Base-by-base conservation (phyloP, 2,797 vertebrate genomes). In the Anolis apletophallus region DNA sequence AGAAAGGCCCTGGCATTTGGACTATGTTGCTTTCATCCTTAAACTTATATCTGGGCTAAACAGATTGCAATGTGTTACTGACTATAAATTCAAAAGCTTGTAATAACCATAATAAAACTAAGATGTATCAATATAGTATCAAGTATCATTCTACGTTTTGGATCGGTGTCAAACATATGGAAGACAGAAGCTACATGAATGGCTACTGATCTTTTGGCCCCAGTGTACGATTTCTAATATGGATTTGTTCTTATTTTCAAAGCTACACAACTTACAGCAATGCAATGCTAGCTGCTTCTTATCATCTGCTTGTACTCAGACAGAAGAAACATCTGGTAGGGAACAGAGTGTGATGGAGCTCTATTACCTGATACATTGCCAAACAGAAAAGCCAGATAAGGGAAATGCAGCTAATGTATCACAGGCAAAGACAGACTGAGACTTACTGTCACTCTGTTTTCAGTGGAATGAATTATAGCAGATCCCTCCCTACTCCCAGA, bases 401-500 rank as follows among this genome's bases (percentile, higher is more conserved):
- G 46, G 21, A 54, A 85, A 55, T 68, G 52, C 16, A 68, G 46
- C 14, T 40, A 77, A 78, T 85, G 32, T 54, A 29, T 67, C 59
- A 67, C 21, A 54, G 17, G 54, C 14, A 16, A 34, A 69, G 32
- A 23, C 32, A 36, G 46, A 19, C 50, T 77, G 74, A 50, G 46
- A 34, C 68, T 14, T 16, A 32, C 32, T 29, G 23, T 54, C 59
- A 54, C n/a, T 76, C 52, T 68, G 46, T 50, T 54, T 14, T 68
- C 74, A 85, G 61, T 64, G 54, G 23, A 78, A 85, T 68, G 26
- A 85, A 32, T 84, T 68, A 12, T 14, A 54, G 23, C 50, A 69
- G 71, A 64, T 84, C 46, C n/a, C 23, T 77, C 36, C 32, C 3
- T 68, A 77, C 52, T 77, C 73, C 61, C 61, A 26, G 52, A 68